Evolutionary conservation across 2,797 vertebrate species (phyloP).

Genomic region (Manis javanica): DNA sequence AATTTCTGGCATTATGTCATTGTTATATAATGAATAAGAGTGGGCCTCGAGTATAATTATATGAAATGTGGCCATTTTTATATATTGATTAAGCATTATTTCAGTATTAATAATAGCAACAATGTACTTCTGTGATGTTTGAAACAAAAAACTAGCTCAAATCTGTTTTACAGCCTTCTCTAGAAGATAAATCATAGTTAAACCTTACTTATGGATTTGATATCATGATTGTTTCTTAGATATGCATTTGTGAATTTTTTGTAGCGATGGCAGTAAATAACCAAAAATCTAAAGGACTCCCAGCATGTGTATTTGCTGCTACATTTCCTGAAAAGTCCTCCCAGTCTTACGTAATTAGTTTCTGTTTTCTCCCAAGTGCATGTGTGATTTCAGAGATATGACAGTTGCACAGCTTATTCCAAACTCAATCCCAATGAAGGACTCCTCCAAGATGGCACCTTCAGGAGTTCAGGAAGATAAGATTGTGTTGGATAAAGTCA

Average conservation of each 20-base stretch:
- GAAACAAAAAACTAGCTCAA: not conserved
- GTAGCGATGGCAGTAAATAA: not conserved
- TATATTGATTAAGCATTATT: not conserved
- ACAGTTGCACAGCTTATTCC: not conserved
- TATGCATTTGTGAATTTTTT: not conserved
- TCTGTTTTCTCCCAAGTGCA: not conserved
- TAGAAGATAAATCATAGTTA: slow-evolving; percentile 38
- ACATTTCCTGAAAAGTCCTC: not conserved
- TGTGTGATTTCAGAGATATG: not conserved
- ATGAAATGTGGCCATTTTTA: slow-evolving; percentile 33
- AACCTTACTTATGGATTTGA: not conserved
- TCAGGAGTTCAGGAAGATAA: not conserved
- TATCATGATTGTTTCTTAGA: not conserved
- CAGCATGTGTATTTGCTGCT: not conserved
- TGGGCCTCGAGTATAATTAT: not conserved
- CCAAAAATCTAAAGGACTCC: not conserved
- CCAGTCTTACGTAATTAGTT: not conserved
- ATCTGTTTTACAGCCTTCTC: slow-evolving; percentile 14
- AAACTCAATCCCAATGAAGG: not conserved
- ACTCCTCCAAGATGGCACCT: not conserved
- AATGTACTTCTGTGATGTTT: not conserved
- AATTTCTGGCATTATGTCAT: not conserved
- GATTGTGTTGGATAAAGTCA: not conserved
- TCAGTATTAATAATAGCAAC: not conserved
- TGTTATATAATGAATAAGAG: not conserved